Conservation (phyloP, 2,888 invertebrate species). For the Unio pictorum region DNA sequence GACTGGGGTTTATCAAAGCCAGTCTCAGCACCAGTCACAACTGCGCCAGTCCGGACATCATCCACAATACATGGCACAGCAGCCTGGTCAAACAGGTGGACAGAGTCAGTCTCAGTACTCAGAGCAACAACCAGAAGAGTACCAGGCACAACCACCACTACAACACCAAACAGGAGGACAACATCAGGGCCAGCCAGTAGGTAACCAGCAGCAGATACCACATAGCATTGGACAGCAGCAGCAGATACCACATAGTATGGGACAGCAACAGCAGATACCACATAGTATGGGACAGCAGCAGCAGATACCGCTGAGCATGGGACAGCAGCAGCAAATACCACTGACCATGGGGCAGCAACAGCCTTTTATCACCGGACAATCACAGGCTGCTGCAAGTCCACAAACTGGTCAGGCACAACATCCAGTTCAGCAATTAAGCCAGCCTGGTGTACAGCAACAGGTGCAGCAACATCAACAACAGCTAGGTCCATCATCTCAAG, state of each 20-base stretch:
- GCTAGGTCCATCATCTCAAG: conserved; percentile 1
- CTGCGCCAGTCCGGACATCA: conserved; percentile 9
- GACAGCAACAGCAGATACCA: background rate
- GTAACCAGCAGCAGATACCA: background rate
- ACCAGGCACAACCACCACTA: conserved; percentile 5
- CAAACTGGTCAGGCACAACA: conserved; percentile 24
- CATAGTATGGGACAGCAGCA: conserved; percentile 5
- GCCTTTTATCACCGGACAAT: background rate
- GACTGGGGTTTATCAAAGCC: no score
- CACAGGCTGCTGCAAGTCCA: conserved; percentile 4
- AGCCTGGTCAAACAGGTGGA: background rate
- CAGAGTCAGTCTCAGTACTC: background rate
- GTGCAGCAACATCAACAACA: conserved; percentile 4
- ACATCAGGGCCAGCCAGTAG: background rate
- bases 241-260: background rate
- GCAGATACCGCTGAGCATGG: background rate
- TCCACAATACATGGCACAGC: conserved; percentile 1
- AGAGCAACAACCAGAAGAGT: conserved; percentile 9
- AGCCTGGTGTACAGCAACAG: conserved; percentile 1
- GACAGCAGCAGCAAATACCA: background rate
- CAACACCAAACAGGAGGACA: conserved; percentile 22
- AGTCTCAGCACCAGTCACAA: conserved; percentile 13
- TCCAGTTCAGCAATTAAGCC: conserved; percentile 4
- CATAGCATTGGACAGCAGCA: background rate
- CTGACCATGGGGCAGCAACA: conserved; percentile 1